Evolutionary conservation across 2,113 vertebrate genomes (phyloP).

Genomic region (Arizona elegans): DNA sequence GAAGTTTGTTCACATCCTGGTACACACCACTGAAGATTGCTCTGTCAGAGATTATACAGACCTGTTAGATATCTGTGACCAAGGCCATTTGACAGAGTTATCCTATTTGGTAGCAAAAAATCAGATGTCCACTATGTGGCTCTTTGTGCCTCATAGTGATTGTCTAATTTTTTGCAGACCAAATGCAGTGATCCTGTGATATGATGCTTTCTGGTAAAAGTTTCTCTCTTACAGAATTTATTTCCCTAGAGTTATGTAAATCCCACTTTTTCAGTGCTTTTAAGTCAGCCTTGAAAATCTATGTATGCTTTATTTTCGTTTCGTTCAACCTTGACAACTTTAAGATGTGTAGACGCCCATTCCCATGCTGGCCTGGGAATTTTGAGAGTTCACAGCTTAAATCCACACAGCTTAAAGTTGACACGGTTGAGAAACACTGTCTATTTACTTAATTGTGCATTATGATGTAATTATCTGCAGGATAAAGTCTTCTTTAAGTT

Average conservation of each 20-base stretch:
- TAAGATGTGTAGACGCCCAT: neutral
- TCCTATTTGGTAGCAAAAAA: neutral
- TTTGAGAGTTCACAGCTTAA: neutral
- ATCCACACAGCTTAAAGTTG: neutral
- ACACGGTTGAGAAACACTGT: neutral
- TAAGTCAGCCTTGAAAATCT: neutral
- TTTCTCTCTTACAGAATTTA: neutral
- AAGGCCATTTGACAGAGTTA: neutral
- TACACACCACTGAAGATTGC: neutral
- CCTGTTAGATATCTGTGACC: neutral
- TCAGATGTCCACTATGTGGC: neutral
- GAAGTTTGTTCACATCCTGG: neutral
- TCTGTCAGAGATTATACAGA: neutral
- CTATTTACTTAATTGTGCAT: neutral
- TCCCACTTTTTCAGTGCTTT: neutral
- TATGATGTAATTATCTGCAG: neutral
- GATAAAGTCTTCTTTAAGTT: neutral
- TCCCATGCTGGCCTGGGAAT: neutral
- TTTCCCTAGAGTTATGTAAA: neutral
- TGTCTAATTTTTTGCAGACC: neutral
- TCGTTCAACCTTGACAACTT: neutral
- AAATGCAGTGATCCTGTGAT: neutral
- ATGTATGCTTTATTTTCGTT: neutral
- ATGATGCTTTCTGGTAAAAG: neutral
- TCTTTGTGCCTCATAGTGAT: neutral